These are phyloP conservation scores for Gonioctena quinquepunctata DNA, from an alignment of 1,140 invertebrate genomes.

Conservation along the genomic window DNA sequence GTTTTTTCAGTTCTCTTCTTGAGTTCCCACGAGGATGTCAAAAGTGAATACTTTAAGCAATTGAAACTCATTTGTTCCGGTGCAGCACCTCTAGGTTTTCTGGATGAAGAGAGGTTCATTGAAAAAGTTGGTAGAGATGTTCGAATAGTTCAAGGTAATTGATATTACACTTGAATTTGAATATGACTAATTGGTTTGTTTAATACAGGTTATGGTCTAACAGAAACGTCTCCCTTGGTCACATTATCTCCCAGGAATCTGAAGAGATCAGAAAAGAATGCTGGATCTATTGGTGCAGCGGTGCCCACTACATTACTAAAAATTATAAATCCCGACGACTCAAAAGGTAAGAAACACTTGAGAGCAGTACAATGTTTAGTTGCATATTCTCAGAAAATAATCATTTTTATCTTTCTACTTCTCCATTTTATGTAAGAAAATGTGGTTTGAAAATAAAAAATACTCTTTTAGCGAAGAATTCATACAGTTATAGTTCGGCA, in stretches of 20 bases:
- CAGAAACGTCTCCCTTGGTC: slow-evolving; percentile 64
- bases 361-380: no score
- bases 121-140: slow-evolving; percentile 53
- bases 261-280: slow-evolving; percentile 30
- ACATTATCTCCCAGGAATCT: slow-evolving; percentile 43
- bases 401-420: no score
- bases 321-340: slow-evolving; percentile 64
- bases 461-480: no score
- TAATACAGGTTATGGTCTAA: slow-evolving; percentile 66
- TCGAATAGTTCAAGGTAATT: slow-evolving; percentile 53
- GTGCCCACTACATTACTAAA: slow-evolving; percentile 68
- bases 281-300: slow-evolving; percentile 64
- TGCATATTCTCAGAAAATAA: no score
- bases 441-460: no score
- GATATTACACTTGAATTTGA: not conserved
- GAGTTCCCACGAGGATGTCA: slow-evolving; percentile 65
- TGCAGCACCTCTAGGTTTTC: slow-evolving; percentile 70
- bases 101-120: slow-evolving; percentile 63
- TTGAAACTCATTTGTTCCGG: slow-evolving; percentile 65
- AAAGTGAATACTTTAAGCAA: slow-evolving; percentile 61
- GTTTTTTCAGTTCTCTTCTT: slow-evolving; percentile 69
- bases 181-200: not conserved
- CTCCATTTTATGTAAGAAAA: no score
- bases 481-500: no score
- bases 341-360: slow-evolving; percentile 52